Evolutionary conservation across 2,113 vertebrate genomes (phyloP), one percentile per base, ranked within the genome.

Genomic region (Oncorhynchus mykiss): DNA sequence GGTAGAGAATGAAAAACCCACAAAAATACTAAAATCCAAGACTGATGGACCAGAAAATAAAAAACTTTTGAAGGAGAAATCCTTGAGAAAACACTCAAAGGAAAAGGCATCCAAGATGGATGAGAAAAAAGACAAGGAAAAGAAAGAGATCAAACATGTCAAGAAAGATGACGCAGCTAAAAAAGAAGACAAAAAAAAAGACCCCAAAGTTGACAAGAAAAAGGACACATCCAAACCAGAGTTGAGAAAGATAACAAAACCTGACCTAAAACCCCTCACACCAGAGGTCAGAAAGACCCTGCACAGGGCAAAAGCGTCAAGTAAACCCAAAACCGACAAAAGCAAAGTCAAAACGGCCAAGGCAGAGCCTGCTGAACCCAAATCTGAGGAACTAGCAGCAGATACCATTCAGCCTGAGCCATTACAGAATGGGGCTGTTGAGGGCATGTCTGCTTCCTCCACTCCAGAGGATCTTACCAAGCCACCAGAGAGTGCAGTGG

Each of bases 81-180:
- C 85, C 11, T 83, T 96, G 8, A 99, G 97, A 92, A 99, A 97
- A 79, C 94, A 96, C 82, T 90, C 95, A 1, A 99, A 98, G 86
- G 97, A 99, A 84, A 96, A 96, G 78, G 87, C 93, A 11, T 96
- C 95, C n/a, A 98, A 97, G 87, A 92, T 96, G 77, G 97, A 98
- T 64, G 97, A 99, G 89, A 99, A 99, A 80, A 98, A 96, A 84
- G 98, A 99, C 86, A 98, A 98, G 84, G 97, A 99, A 86, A 98
- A 98, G 87, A 98, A 96, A 83, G 97, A 99, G 75, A 95, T 96
- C 39, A 97, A 96, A 79, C 98, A 96, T 78, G 93, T 92, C 0
- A 94, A 96, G 70, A 98, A 96, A 90, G 98, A 97, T 48, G 97
- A 98, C 0, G 90, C 93, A 3, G 86, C 87, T 22, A 99, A 95